These are phyloP conservation scores for Pseudobourletiella spinata DNA, from an alignment of 1,140 invertebrate species.

Conservation along the genomic window DNA sequence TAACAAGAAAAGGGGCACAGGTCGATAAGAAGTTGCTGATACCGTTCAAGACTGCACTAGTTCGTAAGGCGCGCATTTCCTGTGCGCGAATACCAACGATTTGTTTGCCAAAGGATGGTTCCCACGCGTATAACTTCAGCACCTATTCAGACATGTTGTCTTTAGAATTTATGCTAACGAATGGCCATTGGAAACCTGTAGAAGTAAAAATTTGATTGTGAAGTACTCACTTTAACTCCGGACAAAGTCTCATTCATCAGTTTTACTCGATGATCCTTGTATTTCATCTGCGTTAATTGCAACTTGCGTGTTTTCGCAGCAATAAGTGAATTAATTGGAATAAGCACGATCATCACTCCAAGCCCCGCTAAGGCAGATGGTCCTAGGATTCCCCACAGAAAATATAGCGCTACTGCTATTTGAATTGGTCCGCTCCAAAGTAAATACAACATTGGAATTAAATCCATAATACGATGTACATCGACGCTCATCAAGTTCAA, in stretches of 20 bases:
- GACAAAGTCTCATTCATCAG: slow-evolving; percentile 90
- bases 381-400: slow-evolving; percentile 70
- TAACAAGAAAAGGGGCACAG: slow-evolving; percentile 89
- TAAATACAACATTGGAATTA: slow-evolving; percentile 85
- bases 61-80: slow-evolving; percentile 72
- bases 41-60: slow-evolving; percentile 77
- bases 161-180: neutral
- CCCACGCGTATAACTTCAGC: slow-evolving; percentile 83
- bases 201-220: too few relatives aligned
- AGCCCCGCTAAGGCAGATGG: slow-evolving; percentile 78
- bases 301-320: slow-evolving; percentile 63
- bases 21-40: slow-evolving; percentile 89
- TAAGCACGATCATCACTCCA: slow-evolving; percentile 82
- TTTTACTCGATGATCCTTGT: slow-evolving; percentile 84
- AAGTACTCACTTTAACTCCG: slow-evolving; percentile 76
- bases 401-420: slow-evolving; percentile 75
- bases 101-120: slow-evolving; percentile 77
- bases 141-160: slow-evolving; percentile 46
- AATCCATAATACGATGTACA: slow-evolving; percentile 72
- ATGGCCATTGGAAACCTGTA: too few relatives aligned
- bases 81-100: slow-evolving; percentile 71
- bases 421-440: slow-evolving; percentile 87
- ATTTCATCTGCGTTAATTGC: slow-evolving; percentile 82
- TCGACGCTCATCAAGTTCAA: slow-evolving; percentile 91
- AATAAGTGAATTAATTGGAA: slow-evolving; percentile 81